Evolutionary conservation across 1,140 invertebrate genomes (phyloP), one percentile per base, ranked within the genome.

Genomic region (Oryctes rhinoceros): DNA sequence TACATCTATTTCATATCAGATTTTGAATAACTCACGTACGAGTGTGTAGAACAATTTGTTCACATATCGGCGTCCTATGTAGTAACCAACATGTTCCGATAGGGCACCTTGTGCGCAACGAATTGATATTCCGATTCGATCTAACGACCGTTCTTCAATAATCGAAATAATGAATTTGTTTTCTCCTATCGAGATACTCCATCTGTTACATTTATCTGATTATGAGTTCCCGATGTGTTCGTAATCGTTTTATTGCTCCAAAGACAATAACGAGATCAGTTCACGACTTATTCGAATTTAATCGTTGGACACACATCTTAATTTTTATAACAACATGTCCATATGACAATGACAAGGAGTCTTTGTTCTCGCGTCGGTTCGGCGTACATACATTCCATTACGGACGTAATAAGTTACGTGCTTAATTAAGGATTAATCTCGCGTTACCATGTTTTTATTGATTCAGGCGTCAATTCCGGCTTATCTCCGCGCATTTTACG

Each of bases 121-220:
- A 71, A 71, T 71, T 35, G 65, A 71, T 71, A 71, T 71, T 71
- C 65, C 24, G 65, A 71, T 71, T 20, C 65, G 65, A 71, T 71
- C 65, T 71, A 71, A 24, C 6, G 65, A 71, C 24, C 11, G 65
- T 71, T 35, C 24, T 71, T 71, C 65, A 71, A 71, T 71, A 71
- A 71, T 71, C 65, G 65, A 71, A 71, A 71, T 37, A 37, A 71
- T 71, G 65, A 71, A 71, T 71, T 71, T 71, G 65, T 71, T 71
- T 35, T 30, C 24, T 10, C 39, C 39, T 24, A 13, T 71, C 24
- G 20, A 39, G 65, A 71, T 71, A 71, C 24, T 35, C 65, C 10
- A 59, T 59, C 53, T 59, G 53, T 18, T 59, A 59, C 53, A n/a
- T 18, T 59, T 71, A 71, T 71, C 65, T 71, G 35, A 71, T 71